These are phyloP conservation scores for Chiloscyllium punctatum DNA, from an alignment of 2,797 vertebrate genomes.

Conservation along the genomic window DNA sequence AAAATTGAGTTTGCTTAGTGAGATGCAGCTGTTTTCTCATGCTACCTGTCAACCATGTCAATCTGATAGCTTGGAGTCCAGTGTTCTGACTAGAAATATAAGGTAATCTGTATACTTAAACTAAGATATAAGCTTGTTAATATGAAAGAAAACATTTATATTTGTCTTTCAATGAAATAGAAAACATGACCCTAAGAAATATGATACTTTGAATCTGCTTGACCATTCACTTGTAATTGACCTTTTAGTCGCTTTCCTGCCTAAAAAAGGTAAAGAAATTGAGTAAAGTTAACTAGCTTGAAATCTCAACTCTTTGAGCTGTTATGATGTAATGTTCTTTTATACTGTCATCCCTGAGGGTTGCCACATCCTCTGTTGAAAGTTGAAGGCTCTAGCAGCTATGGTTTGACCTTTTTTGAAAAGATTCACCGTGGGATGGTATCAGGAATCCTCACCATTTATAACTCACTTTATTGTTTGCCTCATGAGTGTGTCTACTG, in stretches of 20 bases:
- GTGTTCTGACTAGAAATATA: neutral
- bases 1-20: neutral
- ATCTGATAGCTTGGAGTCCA: neutral
- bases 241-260: neutral
- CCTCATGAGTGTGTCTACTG: neutral
- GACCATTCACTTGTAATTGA: neutral
- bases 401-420: neutral
- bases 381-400: neutral
- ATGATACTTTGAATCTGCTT: neutral
- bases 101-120: neutral
- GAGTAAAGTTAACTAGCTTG: neutral
- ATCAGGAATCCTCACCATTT: neutral
- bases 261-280: neutral
- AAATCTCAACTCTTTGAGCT: neutral
- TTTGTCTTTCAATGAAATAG: neutral
- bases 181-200: neutral
- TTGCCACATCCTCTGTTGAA: neutral
- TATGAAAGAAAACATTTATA: neutral
- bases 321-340: neutral
- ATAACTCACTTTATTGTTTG: neutral
- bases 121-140: neutral
- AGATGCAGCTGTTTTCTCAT: neutral
- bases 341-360: neutral
- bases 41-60: neutral
- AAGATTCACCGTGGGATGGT: neutral